Evolutionary conservation across 1,140 invertebrate species (phyloP).

Genomic region (Drosophila rufa): DNA sequence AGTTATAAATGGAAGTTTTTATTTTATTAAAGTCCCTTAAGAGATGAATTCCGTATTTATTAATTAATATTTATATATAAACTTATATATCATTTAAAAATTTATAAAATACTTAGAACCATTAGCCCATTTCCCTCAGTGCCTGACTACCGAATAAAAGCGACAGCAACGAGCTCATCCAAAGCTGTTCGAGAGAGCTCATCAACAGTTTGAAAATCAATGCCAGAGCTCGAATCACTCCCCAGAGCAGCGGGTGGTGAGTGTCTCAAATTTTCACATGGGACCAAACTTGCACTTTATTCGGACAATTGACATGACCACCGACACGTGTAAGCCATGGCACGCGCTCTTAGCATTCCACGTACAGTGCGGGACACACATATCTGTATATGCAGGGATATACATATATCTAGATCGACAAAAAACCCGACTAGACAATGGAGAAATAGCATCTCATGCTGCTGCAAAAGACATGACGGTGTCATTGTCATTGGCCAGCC

Average conservation of each 20-base stretch:
- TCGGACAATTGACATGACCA: constrained; percentile 77
- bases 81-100: no score
- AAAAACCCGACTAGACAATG: constrained; percentile 50
- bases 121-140: not conserved
- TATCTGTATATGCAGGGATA: constrained; percentile 6
- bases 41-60: no score
- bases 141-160: not conserved
- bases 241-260: constrained; percentile 9
- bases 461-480: constrained; percentile 45
- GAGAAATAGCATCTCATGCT: constrained; percentile 36
- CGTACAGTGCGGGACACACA: constrained; percentile 18
- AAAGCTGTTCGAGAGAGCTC: constrained; percentile 3
- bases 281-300: constrained; percentile 53
- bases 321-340: constrained; percentile 74
- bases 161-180: constrained; percentile 1
- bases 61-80: no score
- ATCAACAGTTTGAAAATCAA: constrained; percentile 41
- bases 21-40: no score
- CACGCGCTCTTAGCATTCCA: constrained; percentile 37
- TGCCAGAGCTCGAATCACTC: constrained; percentile 27
- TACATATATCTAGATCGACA: constrained; percentile 1
- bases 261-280: constrained; percentile 50
- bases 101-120: not conserved
- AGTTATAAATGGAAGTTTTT: not conserved
- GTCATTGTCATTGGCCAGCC: constrained; percentile 71